These are phyloP conservation scores for Blastomussa wellsi DNA, from an alignment of 92 coral and sea anemone species.

Conservation along the genomic window DNA sequence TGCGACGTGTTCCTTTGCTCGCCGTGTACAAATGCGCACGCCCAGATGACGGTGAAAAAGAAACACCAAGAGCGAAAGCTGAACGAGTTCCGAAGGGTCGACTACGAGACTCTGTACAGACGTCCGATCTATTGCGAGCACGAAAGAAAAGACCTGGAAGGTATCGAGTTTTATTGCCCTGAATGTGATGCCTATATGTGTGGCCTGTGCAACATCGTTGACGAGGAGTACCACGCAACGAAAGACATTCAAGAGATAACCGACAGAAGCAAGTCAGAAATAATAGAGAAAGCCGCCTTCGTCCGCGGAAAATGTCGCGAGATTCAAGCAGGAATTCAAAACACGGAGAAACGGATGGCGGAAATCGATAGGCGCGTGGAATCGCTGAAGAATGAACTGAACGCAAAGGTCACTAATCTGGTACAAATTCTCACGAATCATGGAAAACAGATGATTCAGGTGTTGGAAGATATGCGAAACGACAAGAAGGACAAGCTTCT, in stretches of 20 bases:
- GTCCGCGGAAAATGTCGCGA: conserved; percentile 52
- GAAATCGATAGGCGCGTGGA: conserved; percentile 74
- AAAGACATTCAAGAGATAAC: conserved; percentile 56
- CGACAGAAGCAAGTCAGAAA: conserved; percentile 33
- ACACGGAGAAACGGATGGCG: conserved; percentile 22
- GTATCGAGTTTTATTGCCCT: conserved; percentile 69
- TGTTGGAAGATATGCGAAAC: conserved; percentile 66
- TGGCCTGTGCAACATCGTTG: conserved; percentile 66
- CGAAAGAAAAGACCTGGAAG: conserved; percentile 54
- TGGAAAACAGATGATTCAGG: conserved; percentile 69
- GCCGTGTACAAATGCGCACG: conserved; percentile 46
- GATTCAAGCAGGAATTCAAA: conserved; percentile 42
- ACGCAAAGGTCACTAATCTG: conserved; percentile 63
- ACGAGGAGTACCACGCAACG: conserved; percentile 66
- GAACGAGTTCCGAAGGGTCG: conserved; percentile 53
- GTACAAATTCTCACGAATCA: conserved; percentile 63
- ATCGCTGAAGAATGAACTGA: conserved; percentile 66
- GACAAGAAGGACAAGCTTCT: conserved; percentile 72
- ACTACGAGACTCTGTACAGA: conserved; percentile 52
- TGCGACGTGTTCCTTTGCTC: conserved; percentile 69
- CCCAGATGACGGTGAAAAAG: conserved; percentile 28
- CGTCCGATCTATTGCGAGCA: conserved; percentile 67
- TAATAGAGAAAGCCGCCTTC: conserved; percentile 31
- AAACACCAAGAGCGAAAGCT: conserved; percentile 60
- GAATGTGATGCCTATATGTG: conserved; percentile 77